Base-by-base conservation (phyloP, 2,888 invertebrate genomes). In the Synergus umbraculus region DNA sequence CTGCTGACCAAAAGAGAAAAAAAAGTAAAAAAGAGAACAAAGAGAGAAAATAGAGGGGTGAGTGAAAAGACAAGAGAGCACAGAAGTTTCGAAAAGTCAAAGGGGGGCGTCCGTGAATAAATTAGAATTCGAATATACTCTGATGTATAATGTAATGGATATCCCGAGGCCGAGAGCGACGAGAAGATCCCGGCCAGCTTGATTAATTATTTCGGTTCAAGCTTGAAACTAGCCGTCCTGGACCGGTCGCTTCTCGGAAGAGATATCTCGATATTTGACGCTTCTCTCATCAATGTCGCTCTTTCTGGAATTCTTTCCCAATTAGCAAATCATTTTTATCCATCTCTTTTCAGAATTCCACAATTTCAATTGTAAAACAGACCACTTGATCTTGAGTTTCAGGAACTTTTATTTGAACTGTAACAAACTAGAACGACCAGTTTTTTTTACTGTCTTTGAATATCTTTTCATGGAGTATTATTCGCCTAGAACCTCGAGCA, bases 81-180 rank as follows among this genome's bases (percentile, higher is more conserved):
- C 79, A 81, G 83, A 86, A 87, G 81, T 87, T 86, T 84, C 85
- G 82, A 81, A 82, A 83, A 88, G 81, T 86, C 83, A 73, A 49
- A 76, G 77, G 80, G 54, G 77, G 77, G 37, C 79, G 83, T 85
- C 83, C 85, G 89, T 90, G 89, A 91, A 91, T 91, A 91, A 91
- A 91, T 91, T 91, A 91, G 88, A 91, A 91, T 91, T 90, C 89
- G 89, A 89, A 88, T 90, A 89, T 90, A 86, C 87, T 86, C 87
- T 89, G 89, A 91, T 90, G 89, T 90, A 91, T 92, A 91, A 91
- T 91, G 90, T 90, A 92, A 90, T 89, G 88, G 91, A 91, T 90
- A 89, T 85, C 86, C 81, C 81, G 83, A 82, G 84, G 84, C 83
- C 78, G 80, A 80, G 80, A 60, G 78, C 85, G 87, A 82, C 87